Percentiles rank a stretch among this genome's conserved stretches.
Evolutionary conservation across 2,797 vertebrate genomes (phyloP).

Genomic region (Gastrophryne carolinensis): DNA sequence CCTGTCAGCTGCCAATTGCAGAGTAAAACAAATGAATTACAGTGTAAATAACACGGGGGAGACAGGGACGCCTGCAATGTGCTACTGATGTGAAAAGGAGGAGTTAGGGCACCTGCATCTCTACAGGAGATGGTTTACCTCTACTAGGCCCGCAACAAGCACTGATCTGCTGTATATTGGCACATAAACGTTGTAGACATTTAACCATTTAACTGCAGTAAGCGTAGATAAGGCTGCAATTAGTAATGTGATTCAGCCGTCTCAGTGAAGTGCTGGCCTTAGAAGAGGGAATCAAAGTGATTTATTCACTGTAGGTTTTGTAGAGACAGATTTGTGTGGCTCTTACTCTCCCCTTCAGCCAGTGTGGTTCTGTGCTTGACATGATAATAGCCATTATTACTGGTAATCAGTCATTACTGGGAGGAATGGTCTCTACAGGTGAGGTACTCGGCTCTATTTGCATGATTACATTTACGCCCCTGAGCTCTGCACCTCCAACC

Average conservation of each 20-base stretch:
- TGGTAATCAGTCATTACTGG: conserved; percentile 44
- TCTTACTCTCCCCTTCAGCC: conserved; percentile 22
- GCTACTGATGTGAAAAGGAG: not conserved
- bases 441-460: conserved; percentile 42
- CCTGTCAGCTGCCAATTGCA: conserved; percentile 94
- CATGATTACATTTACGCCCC: conserved; percentile 48
- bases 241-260: not conserved
- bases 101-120: not conserved
- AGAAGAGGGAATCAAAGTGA: conserved; percentile 19
- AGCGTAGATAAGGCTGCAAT: not conserved
- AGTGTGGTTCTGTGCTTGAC: conserved; percentile 36
- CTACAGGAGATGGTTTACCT: conserved; percentile 8
- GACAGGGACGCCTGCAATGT: conserved; percentile 61
- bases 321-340: conserved; percentile 9
- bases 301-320: conserved; percentile 32
- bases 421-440: conserved; percentile 42
- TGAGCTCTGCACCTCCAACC: conserved; percentile 37
- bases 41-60: conserved; percentile 98
- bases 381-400: conserved; percentile 48
- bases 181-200: not conserved
- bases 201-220: not conserved
- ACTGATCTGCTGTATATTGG: not conserved
- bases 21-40: conserved; percentile 95
- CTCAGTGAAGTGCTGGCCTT: conserved; percentile 16
- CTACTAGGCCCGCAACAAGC: not conserved